Percentiles rank a stretch among this genome's conserved stretches.
Evolutionary conservation across 2,113 vertebrate genomes (phyloP).

Genomic region (Cyprinodon brontotheroides): DNA sequence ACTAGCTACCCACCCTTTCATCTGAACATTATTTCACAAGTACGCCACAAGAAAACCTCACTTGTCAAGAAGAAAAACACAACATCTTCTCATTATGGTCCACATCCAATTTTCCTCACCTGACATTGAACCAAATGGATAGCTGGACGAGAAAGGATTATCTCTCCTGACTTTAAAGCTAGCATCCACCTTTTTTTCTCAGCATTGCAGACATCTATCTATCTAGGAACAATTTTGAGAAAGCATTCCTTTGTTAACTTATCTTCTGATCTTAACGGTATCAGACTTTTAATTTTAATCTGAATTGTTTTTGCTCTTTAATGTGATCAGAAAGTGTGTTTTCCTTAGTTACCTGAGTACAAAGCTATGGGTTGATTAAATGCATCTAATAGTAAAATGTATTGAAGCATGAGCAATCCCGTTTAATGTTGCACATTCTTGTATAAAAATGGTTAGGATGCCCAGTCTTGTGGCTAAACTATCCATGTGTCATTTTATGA

Average conservation of each 20-base stretch:
- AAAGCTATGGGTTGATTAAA: background rate
- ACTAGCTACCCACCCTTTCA: conserved; percentile 14
- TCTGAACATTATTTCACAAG: background rate
- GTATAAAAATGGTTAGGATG: background rate
- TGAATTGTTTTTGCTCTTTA: background rate
- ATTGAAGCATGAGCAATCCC: background rate
- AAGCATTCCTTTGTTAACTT: background rate
- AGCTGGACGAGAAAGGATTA: conserved; percentile 12
- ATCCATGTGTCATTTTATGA: too few species aligned
- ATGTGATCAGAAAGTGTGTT: background rate
- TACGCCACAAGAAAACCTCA: background rate
- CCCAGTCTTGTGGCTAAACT: too few species aligned
- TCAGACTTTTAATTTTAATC: conserved; percentile 5
- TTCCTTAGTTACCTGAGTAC: background rate
- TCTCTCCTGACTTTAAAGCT: background rate
- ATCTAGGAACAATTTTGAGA: conserved; percentile 1
- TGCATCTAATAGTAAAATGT: background rate
- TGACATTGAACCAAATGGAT: conserved; percentile 35
- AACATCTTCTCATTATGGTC: background rate
- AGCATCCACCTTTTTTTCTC: conserved; percentile 9
- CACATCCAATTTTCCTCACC: conserved; percentile 23
- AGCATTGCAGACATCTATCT: conserved; percentile 6
- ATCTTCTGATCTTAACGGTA: conserved; percentile 6
- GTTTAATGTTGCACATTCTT: background rate
- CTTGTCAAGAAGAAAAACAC: background rate